Conservation (phyloP, 2,888 invertebrate species). For the Phalangium opilio region DNA sequence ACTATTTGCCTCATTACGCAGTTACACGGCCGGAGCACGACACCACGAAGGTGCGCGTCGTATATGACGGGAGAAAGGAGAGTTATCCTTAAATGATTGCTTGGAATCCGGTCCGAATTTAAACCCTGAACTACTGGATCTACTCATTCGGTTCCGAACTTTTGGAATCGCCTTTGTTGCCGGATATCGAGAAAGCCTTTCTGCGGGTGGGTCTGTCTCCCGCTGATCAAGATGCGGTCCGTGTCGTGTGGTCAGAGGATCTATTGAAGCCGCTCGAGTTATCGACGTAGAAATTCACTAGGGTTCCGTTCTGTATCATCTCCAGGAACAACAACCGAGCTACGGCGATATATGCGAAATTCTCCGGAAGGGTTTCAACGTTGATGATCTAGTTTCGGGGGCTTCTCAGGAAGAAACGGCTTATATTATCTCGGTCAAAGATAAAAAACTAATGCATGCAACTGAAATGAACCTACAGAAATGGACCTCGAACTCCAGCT, state of each 20-base stretch:
- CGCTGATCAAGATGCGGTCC: slow-evolving; percentile 3
- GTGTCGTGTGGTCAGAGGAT: slow-evolving; percentile 8
- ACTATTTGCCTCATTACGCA: too few species aligned
- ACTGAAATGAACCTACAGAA: slow-evolving; percentile 1
- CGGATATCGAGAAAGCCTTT: slow-evolving; percentile 10
- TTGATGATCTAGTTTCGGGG: slow-evolving; percentile 1
- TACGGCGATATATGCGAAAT: not conserved
- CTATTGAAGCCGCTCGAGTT: not conserved
- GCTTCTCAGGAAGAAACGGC: not conserved
- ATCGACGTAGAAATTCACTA: too few species aligned
- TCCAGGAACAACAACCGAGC: not conserved
- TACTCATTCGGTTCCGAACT: slow-evolving; percentile 10
- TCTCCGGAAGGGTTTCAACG: not conserved
- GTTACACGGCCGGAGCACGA: too few species aligned
- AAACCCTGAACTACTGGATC: slow-evolving; percentile 1
- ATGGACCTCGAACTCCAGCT: not conserved
- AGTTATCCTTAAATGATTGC: slow-evolving; percentile 7
- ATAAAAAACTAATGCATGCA: not conserved
- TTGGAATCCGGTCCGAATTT: slow-evolving; percentile 5
- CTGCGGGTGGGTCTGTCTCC: slow-evolving; percentile 3
- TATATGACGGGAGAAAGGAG: slow-evolving; percentile 6
- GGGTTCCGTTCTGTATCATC: not conserved
- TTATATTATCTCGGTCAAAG: not conserved
- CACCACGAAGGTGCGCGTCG: not conserved
- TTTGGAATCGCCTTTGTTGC: slow-evolving; percentile 7